A percentile compares a stretch with the other conserved stretches of the same genome.
These are phyloP conservation scores for Stenodera caucasica DNA, from an alignment of 2,888 invertebrate species.

Conservation along the genomic window DNA sequence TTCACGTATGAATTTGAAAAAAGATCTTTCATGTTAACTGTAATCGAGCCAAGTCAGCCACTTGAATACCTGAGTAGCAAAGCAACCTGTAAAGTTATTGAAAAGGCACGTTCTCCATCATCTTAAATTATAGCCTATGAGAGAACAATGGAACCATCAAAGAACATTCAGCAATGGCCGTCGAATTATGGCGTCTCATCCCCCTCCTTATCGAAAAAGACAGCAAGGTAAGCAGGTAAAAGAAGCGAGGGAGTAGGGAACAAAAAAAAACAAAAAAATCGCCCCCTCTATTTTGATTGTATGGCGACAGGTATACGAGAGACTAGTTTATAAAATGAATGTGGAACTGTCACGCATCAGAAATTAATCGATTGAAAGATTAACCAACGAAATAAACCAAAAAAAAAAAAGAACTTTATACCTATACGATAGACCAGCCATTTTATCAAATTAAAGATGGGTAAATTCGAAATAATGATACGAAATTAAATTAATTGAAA, in stretches of 20 bases:
- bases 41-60: slow-evolving; percentile 45
- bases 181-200: slow-evolving; percentile 10
- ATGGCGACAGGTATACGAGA: slow-evolving; percentile 22
- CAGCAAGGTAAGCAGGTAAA: slow-evolving; percentile 18
- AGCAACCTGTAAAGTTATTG: slow-evolving; percentile 42
- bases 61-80: slow-evolving; percentile 46
- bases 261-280: not conserved
- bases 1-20: slow-evolving; percentile 44
- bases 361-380: slow-evolving; percentile 40
- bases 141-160: slow-evolving; percentile 39
- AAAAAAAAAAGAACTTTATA: not conserved
- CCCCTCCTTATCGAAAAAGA: not conserved
- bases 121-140: slow-evolving; percentile 39
- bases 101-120: slow-evolving; percentile 45
- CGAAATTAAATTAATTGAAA: slow-evolving; percentile 1
- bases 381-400: slow-evolving; percentile 21
- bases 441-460: too few species aligned
- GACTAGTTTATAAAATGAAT: slow-evolving; percentile 27
- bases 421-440: too few species aligned
- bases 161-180: slow-evolving; percentile 26
- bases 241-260: slow-evolving; percentile 5
- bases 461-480: slow-evolving; percentile 1
- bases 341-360: slow-evolving; percentile 43
- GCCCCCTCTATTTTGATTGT: not conserved
- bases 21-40: slow-evolving; percentile 44